Conservation (phyloP, 1,140 invertebrate species). For the Contarinia nasturtii region DNA sequence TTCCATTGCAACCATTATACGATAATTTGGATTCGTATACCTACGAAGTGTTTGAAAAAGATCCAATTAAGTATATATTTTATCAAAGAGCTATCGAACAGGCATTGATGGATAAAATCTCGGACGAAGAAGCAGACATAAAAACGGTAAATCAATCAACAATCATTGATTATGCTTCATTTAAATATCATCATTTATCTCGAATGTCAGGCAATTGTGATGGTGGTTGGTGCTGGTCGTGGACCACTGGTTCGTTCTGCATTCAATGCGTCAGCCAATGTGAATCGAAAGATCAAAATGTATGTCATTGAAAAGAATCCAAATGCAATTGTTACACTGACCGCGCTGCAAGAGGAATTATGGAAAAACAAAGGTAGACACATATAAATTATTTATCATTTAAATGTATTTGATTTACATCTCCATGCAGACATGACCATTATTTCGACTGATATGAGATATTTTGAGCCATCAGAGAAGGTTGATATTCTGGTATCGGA, state of each 20-base stretch:
- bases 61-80: slow-evolving; percentile 87
- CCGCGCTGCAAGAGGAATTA: slow-evolving; percentile 56
- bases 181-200: not conserved
- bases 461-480: slow-evolving; percentile 57
- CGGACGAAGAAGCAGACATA: slow-evolving; percentile 13
- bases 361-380: slow-evolving; percentile 48
- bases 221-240: slow-evolving; percentile 89
- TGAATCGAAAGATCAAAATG: slow-evolving; percentile 37
- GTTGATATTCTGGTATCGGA: slow-evolving; percentile 96
- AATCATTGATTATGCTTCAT: not conserved
- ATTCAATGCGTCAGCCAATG: slow-evolving; percentile 49
- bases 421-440: slow-evolving; percentile 42
- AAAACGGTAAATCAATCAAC: slow-evolving; percentile 12
- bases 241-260: slow-evolving; percentile 80
- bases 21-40: slow-evolving; percentile 92
- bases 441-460: slow-evolving; percentile 80
- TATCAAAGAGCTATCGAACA: slow-evolving; percentile 71
- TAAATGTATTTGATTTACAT: not conserved
- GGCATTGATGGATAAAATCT: slow-evolving; percentile 39
- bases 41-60: slow-evolving; percentile 97
- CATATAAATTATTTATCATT: no score
- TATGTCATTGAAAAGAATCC: slow-evolving; percentile 98
- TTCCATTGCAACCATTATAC: slow-evolving; percentile 76
- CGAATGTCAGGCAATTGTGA: slow-evolving; percentile 45
- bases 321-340: slow-evolving; percentile 81